Conservation (phyloP, 2,888 invertebrate genomes). For the Oxyscelio sp. region DNA sequence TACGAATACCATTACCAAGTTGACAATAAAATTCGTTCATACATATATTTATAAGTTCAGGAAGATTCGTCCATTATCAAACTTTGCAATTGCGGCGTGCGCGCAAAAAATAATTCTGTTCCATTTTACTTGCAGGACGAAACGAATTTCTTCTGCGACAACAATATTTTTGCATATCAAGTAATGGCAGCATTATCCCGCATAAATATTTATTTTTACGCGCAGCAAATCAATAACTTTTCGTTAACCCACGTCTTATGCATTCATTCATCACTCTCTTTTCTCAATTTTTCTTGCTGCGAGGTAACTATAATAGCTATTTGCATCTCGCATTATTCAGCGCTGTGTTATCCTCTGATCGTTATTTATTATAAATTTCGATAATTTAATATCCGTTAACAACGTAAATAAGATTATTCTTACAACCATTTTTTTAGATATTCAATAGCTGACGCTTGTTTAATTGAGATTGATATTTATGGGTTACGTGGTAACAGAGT, state of each 20-base stretch:
- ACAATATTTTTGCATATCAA: conserved; percentile 60
- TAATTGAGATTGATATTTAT: conserved; percentile 41
- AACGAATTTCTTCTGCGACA: conserved; percentile 34
- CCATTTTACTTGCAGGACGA: conserved; percentile 24
- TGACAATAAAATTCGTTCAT: conserved; percentile 48
- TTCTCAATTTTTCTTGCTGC: conserved; percentile 50
- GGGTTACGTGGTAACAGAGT: conserved; percentile 35
- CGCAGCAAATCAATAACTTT: conserved; percentile 59
- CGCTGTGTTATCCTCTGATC: background rate
- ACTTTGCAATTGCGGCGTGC: conserved; percentile 33
- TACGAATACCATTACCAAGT: conserved; percentile 29
- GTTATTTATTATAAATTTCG: conserved; percentile 33
- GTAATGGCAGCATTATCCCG: conserved; percentile 45
- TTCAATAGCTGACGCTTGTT: conserved; percentile 14
- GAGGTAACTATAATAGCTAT: conserved; percentile 39
- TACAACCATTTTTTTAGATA: conserved; percentile 17
- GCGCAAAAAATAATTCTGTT: conserved; percentile 43
- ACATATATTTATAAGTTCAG: conserved; percentile 54
- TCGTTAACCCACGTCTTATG: conserved; percentile 55
- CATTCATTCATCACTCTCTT: conserved; percentile 57
- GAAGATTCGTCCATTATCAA: conserved; percentile 56
- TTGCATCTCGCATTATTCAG: conserved; percentile 51
- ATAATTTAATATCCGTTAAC: conserved; percentile 45
- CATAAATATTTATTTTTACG: conserved; percentile 63
- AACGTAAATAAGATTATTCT: conserved; percentile 17